Conservation (phyloP, 2,888 invertebrate species). For the Timema podura region DNA sequence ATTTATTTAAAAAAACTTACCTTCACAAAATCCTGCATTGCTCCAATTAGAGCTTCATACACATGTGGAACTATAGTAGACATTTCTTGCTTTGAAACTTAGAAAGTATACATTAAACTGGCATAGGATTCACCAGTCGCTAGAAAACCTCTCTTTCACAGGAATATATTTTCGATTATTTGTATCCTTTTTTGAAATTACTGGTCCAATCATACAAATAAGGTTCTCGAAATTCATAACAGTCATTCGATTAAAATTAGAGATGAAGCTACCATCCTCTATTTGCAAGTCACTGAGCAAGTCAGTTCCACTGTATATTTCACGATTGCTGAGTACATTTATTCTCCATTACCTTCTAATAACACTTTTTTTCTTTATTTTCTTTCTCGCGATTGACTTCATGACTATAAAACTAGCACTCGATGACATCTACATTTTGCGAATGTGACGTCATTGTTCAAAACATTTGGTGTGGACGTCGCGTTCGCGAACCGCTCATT, state of each 20-base stretch:
- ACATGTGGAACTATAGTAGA: constrained; percentile 5
- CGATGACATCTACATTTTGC: too few species aligned
- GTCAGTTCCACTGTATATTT: too few species aligned
- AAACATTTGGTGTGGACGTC: too few species aligned
- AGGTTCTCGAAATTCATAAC: not conserved
- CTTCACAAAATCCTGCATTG: constrained; percentile 4
- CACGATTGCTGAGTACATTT: too few species aligned
- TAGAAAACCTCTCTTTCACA: constrained; percentile 5
- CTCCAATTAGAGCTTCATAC: constrained; percentile 1
- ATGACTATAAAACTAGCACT: too few species aligned
- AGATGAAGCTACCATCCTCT: too few species aligned
- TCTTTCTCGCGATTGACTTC: too few species aligned
- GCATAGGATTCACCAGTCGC: constrained; percentile 8
- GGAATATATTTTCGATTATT: not conserved
- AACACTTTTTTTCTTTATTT: too few species aligned
- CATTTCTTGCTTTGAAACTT: not conserved
- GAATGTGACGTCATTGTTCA: too few species aligned
- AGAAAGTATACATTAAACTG: not conserved
- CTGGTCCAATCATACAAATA: not conserved
- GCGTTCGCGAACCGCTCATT: too few species aligned
- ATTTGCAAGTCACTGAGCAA: too few species aligned
- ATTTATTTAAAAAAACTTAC: not conserved
- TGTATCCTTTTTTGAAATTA: not conserved
- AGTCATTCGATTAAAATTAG: constrained; percentile 8
- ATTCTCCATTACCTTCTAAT: too few species aligned